These are phyloP conservation scores for Calameuta idolon DNA, from an alignment of 2,888 invertebrate species.

Conservation along the genomic window DNA sequence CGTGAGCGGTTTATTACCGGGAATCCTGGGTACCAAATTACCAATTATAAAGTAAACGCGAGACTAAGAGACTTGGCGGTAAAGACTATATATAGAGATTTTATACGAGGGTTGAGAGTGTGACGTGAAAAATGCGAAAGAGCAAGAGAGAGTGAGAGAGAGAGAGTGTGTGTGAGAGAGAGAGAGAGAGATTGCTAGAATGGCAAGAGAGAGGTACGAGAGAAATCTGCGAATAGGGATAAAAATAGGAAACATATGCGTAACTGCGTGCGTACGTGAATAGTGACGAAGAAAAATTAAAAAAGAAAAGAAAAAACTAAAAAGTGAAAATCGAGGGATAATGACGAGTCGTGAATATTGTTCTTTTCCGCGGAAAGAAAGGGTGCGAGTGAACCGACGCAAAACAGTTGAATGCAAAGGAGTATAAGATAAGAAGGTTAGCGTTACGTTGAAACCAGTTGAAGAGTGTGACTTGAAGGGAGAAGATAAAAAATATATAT, in stretches of 20 bases:
- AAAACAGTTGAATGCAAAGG: conserved; percentile 12
- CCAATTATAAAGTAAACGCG: conserved; percentile 7
- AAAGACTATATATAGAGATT: conserved; percentile 34
- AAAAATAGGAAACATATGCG: background rate
- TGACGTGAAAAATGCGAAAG: conserved; percentile 15
- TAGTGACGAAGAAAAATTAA: background rate
- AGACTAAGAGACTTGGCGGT: conserved; percentile 12
- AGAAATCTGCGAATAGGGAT: background rate
- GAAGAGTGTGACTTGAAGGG: conserved; percentile 14
- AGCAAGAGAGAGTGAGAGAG: conserved; percentile 13
- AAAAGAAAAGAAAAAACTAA: conserved; percentile 9
- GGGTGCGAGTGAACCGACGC: conserved; percentile 33
- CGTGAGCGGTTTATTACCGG: background rate
- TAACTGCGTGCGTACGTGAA: background rate
- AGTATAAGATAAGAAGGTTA: background rate
- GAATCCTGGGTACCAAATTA: background rate
- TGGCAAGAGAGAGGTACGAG: background rate
- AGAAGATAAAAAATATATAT: conserved; percentile 19
- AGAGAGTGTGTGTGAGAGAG: conserved; percentile 12
- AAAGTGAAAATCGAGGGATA: conserved; percentile 15
- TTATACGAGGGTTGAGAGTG: conserved; percentile 26
- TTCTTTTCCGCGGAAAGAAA: conserved; percentile 44
- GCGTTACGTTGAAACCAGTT: conserved; percentile 9
- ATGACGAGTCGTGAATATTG: background rate
- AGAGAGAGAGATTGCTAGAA: conserved; percentile 13